Evolutionary conservation across 1,140 invertebrate genomes (phyloP), one percentile per base, ranked within the genome.

Genomic region (Hyles euphorbiae): DNA sequence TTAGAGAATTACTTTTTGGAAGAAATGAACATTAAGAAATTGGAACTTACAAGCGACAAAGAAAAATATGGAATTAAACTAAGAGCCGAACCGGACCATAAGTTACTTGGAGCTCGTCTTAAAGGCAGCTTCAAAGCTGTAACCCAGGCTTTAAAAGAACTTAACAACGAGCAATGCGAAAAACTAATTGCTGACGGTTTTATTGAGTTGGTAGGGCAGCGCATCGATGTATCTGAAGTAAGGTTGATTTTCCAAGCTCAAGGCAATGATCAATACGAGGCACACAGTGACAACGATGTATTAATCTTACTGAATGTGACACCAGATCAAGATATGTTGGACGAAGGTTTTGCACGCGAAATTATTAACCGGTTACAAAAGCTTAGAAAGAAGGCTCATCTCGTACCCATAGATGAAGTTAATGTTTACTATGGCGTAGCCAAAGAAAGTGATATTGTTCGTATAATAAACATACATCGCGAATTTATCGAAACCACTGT

Each of bases 311-410:
- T 96, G 56, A 94, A 96, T 77, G 90, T 95, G 46, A 94, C 94
- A 0, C 94, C 96, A 2, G 97, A 98, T 87, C 93, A 96, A 71
- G 92, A 93, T 3, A 95, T 99, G 94, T 88, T 96, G 58, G 94
- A 98, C 80, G 98, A 99, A 91, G 97, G 97, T 34, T 90, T 95
- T 58, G 96, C 97, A 0, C 91, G 98, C 60, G 98, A 99, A 90
- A 94, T 99, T 6, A 97, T 99, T 34, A 99, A 99, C 82, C 92
- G 98, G 48, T 92, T 99, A 45, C 99, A 99, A 78, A 99, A 98
- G 88, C 89, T 99, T 0, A 91, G 98, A n/a, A 99, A 99, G 86
- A 98, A 98, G 84, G 98, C 96, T 2, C 94, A 96, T 75, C 90
- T 99, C 9, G 94, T 98, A 12, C 97, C 98, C 0, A 95, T 96